Evolutionary conservation across 2,113 vertebrate genomes (phyloP).

Genomic region (Caloenas nicobarica): DNA sequence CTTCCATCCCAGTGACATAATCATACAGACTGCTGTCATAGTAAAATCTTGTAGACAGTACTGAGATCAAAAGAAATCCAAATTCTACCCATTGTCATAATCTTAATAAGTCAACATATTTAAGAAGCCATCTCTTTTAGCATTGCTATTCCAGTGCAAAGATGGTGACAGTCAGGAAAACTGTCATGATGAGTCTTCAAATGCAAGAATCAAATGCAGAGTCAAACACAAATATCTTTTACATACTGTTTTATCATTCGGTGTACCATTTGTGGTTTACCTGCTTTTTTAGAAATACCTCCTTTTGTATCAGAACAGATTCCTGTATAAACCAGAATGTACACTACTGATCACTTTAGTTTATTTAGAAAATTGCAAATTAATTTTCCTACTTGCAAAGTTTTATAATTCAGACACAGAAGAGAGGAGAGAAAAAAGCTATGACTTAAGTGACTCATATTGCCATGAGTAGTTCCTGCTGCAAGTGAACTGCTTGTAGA

Average conservation of each 20-base stretch:
- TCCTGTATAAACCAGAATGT: neutral
- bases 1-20: neutral
- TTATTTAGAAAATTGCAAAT: neutral
- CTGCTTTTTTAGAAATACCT: neutral
- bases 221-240: neutral
- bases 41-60: neutral
- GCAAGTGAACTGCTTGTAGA: neutral
- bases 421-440: accelerated
- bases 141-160: neutral
- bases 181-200: neutral
- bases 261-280: neutral
- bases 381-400: neutral
- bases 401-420: neutral
- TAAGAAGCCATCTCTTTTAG: neutral
- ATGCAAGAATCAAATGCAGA: neutral
- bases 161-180: neutral
- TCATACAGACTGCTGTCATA: neutral
- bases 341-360: neutral
- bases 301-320: neutral
- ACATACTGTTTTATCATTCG: neutral
- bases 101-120: neutral
- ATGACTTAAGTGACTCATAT: neutral
- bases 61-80: neutral
- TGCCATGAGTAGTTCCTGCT: neutral
- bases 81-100: neutral